Evolutionary conservation across 2,888 invertebrate species (phyloP), one percentile per base, ranked within the genome.

Genomic region (Bombylius major): DNA sequence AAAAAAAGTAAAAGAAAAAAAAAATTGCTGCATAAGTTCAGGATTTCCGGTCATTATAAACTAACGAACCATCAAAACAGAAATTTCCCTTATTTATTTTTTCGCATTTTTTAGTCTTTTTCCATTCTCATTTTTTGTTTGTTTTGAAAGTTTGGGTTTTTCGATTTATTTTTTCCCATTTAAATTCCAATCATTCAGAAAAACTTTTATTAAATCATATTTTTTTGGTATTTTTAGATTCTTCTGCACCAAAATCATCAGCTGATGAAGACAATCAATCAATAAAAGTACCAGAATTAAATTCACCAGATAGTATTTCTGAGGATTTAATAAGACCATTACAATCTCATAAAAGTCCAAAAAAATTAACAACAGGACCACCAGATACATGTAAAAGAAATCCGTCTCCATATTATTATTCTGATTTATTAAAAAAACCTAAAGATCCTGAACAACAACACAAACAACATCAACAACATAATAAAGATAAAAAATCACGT

Each of bases 351-450:
- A 69, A 72, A 54, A 71, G 72, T 63, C 71, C 75, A 31, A 70
- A 72, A 54, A 71, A 73, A 63, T 50, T 67, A 57, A 65, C 69
- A 46, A 23, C 23, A 2, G 23, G 23, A 23, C 58, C 59, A 33
- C 52, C 65, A n/a, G 67, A 69, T 60, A 64, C 67, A 60, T 67
- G 67, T 58, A 79, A 78, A 69, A 79, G 87, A 44, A 87, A 88
- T 68, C 87, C 87, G 12, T 89, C 88, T 56, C 88, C 89, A 1
- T 89, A 89, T 68, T 89, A 89, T 65, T 89, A 89, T 80, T 86
- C 87, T 1, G 89, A 89, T 68, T 73, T 89, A 54, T 83, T 86
- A 59, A 80, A 81, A 59, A 80, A 81, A 64, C 70, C 67, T 31
- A 68, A 67, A 60, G 68, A 67, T 23, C 23, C 23, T 23, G 23